Evolutionary conservation across 2,113 vertebrate species (phyloP).

Genomic region (Cebus imitator): DNA sequence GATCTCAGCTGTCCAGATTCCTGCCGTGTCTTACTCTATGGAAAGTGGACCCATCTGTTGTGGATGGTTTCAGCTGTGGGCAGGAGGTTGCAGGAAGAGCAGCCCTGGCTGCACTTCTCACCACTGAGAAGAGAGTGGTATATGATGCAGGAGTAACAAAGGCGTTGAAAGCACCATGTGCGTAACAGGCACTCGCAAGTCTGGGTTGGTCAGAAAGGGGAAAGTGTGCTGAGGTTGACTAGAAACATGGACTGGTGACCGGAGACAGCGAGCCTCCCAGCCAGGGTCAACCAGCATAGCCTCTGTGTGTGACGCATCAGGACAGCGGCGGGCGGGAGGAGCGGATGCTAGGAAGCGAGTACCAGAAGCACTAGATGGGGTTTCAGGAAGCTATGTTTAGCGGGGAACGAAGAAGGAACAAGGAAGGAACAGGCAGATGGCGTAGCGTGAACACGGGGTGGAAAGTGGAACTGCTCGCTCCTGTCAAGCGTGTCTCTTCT

Average conservation of each 20-base stretch:
- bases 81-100: neutral
- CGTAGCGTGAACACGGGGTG: fast-evolving
- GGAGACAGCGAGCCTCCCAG: too few species aligned
- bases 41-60: neutral
- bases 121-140: neutral
- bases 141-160: neutral
- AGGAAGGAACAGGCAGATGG: constrained; percentile 31
- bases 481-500: neutral
- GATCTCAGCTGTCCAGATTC: neutral
- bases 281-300: fast-evolving
- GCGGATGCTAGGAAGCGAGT: neutral
- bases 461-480: neutral
- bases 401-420: neutral
- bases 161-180: neutral
- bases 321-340: neutral
- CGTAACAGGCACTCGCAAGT: neutral
- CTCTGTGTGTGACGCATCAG: fast-evolving
- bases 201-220: neutral
- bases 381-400: neutral
- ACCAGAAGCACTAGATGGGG: neutral
- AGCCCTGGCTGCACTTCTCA: neutral
- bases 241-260: neutral
- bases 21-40: too few species aligned
- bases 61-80: neutral
- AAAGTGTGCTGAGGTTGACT: neutral